These are phyloP conservation scores for Amphimedon queenslandica DNA, from an alignment of 37 sponge, comb jelly and placozoan genomes.

Conservation along the genomic window DNA sequence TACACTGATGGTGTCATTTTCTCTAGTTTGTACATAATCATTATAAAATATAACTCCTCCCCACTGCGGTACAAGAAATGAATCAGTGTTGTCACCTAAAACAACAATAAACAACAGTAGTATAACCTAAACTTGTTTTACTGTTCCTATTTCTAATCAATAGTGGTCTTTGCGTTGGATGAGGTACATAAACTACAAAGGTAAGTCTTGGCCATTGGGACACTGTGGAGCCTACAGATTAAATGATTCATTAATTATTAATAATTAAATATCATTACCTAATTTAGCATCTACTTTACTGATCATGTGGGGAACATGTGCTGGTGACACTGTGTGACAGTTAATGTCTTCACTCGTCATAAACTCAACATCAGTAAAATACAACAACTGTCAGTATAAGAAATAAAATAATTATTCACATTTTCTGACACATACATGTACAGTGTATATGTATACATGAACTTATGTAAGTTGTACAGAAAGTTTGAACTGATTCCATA, in stretches of 20 bases:
- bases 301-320: no score
- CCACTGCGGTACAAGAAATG: conserved; percentile 84
- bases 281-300: conserved; percentile 73
- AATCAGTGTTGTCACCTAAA: no score
- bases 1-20: background rate
- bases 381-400: conserved; percentile 38
- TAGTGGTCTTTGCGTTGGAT: conserved; percentile 43
- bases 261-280: conserved; percentile 30
- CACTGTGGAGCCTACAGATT: conserved; percentile 51
- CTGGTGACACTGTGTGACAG: no score
- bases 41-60: conserved; percentile 77
- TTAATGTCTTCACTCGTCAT: no score
- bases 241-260: background rate
- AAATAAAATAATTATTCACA: background rate
- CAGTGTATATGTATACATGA: no score
- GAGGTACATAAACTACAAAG: conserved; percentile 75
- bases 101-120: background rate
- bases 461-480: no score
- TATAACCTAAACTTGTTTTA: background rate
- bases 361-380: no score
- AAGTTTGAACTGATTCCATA: background rate
- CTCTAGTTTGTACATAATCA: conserved; percentile 1
- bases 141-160: conserved; percentile 27
- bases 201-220: conserved; percentile 72
- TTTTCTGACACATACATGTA: no score